These are phyloP conservation scores for Argyra leucocephala DNA, from an alignment of 2,888 invertebrate species.

Conservation along the genomic window DNA sequence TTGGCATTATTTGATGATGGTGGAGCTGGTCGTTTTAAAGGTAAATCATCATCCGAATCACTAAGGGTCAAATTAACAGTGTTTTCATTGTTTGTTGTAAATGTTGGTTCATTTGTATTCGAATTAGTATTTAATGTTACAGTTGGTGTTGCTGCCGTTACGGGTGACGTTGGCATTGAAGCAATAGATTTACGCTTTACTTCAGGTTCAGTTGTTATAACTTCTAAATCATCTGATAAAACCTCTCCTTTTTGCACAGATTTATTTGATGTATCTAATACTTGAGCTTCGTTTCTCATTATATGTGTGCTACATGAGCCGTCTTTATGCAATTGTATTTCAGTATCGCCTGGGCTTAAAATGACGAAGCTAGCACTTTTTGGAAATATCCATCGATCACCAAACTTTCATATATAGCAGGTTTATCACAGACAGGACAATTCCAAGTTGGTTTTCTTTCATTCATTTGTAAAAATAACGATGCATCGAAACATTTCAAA, in stretches of 20 bases:
- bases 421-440: conserved; percentile 94
- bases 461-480: conserved; percentile 93
- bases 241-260: conserved; percentile 56
- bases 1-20: conserved; percentile 33
- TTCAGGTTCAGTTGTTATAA: conserved; percentile 24
- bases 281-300: conserved; percentile 53
- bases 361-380: conserved; percentile 65
- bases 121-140: conserved; percentile 20
- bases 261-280: conserved; percentile 44
- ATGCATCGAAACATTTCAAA: conserved; percentile 96
- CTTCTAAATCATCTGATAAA: conserved; percentile 59
- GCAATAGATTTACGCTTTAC: conserved; percentile 35
- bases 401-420: conserved; percentile 80
- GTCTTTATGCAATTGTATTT: conserved; percentile 75
- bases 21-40: conserved; percentile 52
- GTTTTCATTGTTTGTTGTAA: conserved; percentile 42
- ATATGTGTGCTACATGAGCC: conserved; percentile 73
- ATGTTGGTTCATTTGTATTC: conserved; percentile 39
- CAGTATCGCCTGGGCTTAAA: conserved; percentile 62
- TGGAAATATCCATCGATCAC: conserved; percentile 90
- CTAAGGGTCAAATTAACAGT: conserved; percentile 58
- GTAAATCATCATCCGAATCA: conserved; percentile 62
- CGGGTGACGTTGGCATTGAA: conserved; percentile 30
- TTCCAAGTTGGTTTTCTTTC: conserved; percentile 97
- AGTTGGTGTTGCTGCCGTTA: conserved; percentile 21